These are phyloP conservation scores for Podarcis raffonei DNA, from an alignment of 2,113 vertebrate species.

Conservation along the genomic window DNA sequence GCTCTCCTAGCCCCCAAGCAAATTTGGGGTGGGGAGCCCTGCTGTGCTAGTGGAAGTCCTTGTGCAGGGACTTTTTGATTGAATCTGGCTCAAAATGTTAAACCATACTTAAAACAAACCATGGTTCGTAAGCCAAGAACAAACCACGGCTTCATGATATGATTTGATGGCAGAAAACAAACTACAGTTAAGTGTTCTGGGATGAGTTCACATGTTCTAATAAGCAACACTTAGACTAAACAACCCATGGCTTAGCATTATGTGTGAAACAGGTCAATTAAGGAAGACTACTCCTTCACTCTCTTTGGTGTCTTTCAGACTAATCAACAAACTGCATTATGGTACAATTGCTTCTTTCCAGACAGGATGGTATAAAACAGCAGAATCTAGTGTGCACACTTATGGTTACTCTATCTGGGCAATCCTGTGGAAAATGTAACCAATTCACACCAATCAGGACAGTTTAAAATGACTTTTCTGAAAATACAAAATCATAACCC, in stretches of 20 bases:
- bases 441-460: background rate
- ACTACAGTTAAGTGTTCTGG: no score
- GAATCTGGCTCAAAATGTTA: no score
- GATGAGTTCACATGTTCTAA: no score
- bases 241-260: no score
- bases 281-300: background rate
- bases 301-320: background rate
- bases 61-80: no score
- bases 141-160: background rate
- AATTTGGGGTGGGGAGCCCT: no score
- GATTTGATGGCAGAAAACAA: no score
- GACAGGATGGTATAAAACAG: background rate
- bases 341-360: background rate
- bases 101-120: no score
- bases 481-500: background rate
- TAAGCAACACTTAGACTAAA: no score
- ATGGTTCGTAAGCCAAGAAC: background rate
- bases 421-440: background rate
- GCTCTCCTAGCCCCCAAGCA: no score
- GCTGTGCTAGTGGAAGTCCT: no score
- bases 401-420: background rate
- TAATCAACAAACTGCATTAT: background rate
- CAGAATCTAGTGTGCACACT: background rate
- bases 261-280: no score
- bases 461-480: background rate